Base-by-base conservation (phyloP, 2,888 invertebrate genomes). In the Phragmatobia fuliginosa region DNA sequence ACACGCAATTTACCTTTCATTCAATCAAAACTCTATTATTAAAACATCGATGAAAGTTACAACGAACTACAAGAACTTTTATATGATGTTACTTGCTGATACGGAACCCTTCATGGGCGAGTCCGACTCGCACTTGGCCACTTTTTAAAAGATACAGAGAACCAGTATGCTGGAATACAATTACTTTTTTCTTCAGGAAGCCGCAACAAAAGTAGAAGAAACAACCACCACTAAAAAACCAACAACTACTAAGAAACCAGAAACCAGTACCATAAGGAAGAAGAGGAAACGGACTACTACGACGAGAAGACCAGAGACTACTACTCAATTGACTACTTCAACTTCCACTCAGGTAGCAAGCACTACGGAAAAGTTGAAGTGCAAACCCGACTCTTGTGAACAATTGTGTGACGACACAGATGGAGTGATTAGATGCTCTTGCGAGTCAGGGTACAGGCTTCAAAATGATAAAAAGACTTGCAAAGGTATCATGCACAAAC, bases 401-500 rank as follows among this genome's bases (percentile, higher is more conserved):
- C 94, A 95, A 38, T 75, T 86, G 52, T 95, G 94, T 79, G 83
- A 87, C 10, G 94, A 92, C 56, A 87, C 87, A 1, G 86, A 77
- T 10, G 94, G 93, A 1, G 74, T 82, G 4, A 80, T 93, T 16
- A 79, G 73, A 36, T 95, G 94, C 73, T 83, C 81, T 32, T 95
- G 94, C 71, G 84, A 80, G 0, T 86, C 90, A 36, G 94, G 94
- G 1, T 94, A 81, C 80, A 82, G 91, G 71, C 85, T 94, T 41
- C 90, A 91, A 45, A 72, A 76, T 5, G 93, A 94, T 73, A 90
- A 91, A 74, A 93, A 87, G 67, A 83, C 91, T 59, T 95, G 94
- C 82, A 91, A 89, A 90, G 94, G 94, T 93, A 85, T 21, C 6
- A 31, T 28, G 2, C 6, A 7, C 6, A 14, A 16, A 16, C 16